Evolutionary conservation across 2,113 vertebrate species (phyloP).

Genomic region (Anoura caudifer): DNA sequence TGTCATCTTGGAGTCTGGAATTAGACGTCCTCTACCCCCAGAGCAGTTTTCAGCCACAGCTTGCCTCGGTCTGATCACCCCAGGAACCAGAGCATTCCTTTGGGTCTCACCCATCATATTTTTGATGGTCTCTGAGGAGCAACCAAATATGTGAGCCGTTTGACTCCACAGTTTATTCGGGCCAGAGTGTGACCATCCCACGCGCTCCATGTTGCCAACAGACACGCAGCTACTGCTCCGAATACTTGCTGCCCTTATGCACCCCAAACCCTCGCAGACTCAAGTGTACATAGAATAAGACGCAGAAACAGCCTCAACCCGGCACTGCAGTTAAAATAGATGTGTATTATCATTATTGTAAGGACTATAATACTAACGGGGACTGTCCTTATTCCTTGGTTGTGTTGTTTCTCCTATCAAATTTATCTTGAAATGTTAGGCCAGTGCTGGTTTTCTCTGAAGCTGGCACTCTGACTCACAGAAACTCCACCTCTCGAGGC

Average conservation of each 20-base stretch:
- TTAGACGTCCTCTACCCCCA: background rate
- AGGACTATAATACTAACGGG: background rate
- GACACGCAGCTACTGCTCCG: background rate
- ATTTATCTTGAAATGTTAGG: background rate
- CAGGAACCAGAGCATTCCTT: background rate
- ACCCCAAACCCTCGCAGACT: background rate
- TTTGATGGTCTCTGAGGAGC: background rate
- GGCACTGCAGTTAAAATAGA: background rate
- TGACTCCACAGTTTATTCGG: background rate
- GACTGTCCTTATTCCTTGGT: background rate
- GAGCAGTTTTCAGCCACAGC: slow-evolving; percentile 3
- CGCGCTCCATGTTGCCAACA: background rate
- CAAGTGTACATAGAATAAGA: background rate
- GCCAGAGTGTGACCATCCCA: no score
- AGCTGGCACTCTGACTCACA: background rate
- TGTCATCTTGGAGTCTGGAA: background rate
- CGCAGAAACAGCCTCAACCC: background rate
- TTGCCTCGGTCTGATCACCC: background rate
- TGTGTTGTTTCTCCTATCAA: background rate
- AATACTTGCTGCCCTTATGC: background rate
- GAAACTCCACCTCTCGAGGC: background rate
- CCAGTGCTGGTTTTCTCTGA: background rate
- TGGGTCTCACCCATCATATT: background rate
- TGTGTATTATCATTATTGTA: background rate
- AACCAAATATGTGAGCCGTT: background rate